Percentiles rank a stretch among this genome's conserved stretches.
Evolutionary conservation across 2,113 vertebrate species (phyloP).

Genomic region (human (Homo sapiens)): GRCh38 chr2:124383501-124384000

Average conservation of each 20-base stretch:
- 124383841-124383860: not conserved
- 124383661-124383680: not conserved
- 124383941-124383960: not conserved
- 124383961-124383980: not conserved
- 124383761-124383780: not conserved
- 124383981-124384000: not conserved
- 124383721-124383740: not conserved
- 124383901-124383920: not conserved
- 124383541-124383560: not conserved
- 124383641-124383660: not conserved
- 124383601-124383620: not conserved
- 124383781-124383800: not conserved
- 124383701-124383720: not conserved
- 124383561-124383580: not conserved
- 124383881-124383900: not conserved
- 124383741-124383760: not conserved
- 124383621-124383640: not conserved
- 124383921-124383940: not conserved
- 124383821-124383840: not conserved
- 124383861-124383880: not conserved
- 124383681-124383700: not conserved
- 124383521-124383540: no score
- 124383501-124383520: not conserved
- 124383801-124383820: not conserved
- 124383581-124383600: not conserved